Base-by-base conservation (phyloP, 2,797 vertebrate genomes). In the Spatula clypeata region DNA sequence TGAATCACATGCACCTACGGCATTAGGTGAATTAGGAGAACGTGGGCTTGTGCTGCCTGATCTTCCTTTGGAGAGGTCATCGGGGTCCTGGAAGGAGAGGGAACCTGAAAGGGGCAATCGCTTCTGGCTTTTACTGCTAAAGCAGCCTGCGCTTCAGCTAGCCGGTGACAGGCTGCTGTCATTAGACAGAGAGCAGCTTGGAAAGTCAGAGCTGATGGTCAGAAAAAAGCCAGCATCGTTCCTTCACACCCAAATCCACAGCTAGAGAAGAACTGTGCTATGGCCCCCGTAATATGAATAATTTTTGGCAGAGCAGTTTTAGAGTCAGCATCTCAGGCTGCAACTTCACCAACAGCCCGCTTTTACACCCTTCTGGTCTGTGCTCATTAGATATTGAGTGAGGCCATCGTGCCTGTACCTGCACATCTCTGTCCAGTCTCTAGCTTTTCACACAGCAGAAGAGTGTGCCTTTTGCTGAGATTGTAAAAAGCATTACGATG, bases 51-150 rank as follows among this genome's bases (percentile, higher is more conserved):
- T 12, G 8, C 38, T 40, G 15, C 24, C 74, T 15, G 57, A 79
- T 66, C 44, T 89, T 69, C 87, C 24, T 26, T 24, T 40, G 19
- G 40, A 74, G 32, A 77, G 40, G 53, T 80, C 47, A 86, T 75
- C 19, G 8, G 53, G 64, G 45, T 31, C 49, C 61, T 54, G 85
- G 61, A 53, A 95, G 79, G 44, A 87, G 26, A 85, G 44, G 49
- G 36, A 42, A 27, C 19, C 64, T 4, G 0, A 36, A 57, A 80
- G 34, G 42, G 34, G 44, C 32, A 64, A 17, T 55, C 0, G 0
- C 36, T 74, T 21, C 27, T 19, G 11, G 18, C 4, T 0, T 13
- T 11, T 27, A 58, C 26, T 53, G 27, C 38, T 53, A 54, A 47
- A 72, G 20, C 45, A 85, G 47, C 42, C 89, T 44, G 45, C 51